These are phyloP conservation scores for Sympetrum striolatum DNA, from an alignment of 2,888 invertebrate species.

Conservation along the genomic window DNA sequence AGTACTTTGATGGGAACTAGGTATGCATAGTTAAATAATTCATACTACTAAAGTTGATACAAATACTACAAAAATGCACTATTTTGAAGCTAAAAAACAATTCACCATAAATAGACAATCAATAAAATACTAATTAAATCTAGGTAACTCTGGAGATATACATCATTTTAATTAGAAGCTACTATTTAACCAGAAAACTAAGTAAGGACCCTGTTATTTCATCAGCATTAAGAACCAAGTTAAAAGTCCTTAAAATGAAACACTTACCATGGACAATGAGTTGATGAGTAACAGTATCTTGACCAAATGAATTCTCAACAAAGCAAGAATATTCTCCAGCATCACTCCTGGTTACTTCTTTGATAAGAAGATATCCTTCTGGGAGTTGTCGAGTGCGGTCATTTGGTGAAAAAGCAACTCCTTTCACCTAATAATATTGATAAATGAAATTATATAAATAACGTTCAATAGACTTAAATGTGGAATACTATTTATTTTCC, in stretches of 20 bases:
- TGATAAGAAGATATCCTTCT: conserved; percentile 90
- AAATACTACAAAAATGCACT: too few relatives aligned
- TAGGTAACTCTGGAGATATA: not conserved
- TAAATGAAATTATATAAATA: not conserved
- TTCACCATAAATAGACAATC: not conserved
- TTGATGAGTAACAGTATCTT: conserved; percentile 89
- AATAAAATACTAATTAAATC: not conserved
- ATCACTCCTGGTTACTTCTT: conserved; percentile 86
- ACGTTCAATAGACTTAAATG: not conserved
- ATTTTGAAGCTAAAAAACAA: too few relatives aligned
- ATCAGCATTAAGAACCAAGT: not conserved
- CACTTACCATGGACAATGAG: conserved; percentile 80
- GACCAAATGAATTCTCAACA: conserved; percentile 91
- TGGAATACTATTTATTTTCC: not conserved
- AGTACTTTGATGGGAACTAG: not conserved
- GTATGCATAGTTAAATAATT: not conserved
- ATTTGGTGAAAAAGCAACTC: conserved; percentile 77
- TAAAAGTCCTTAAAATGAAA: not conserved
- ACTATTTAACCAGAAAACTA: not conserved
- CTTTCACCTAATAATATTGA: conserved; percentile 67
- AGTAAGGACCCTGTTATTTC: not conserved
- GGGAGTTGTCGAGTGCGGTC: conserved; percentile 84
- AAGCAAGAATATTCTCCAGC: conserved; percentile 94
- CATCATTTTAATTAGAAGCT: not conserved
- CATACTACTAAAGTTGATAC: not conserved